Evolutionary conservation across 2,113 vertebrate genomes (phyloP).

Genomic region (Charina bottae): DNA sequence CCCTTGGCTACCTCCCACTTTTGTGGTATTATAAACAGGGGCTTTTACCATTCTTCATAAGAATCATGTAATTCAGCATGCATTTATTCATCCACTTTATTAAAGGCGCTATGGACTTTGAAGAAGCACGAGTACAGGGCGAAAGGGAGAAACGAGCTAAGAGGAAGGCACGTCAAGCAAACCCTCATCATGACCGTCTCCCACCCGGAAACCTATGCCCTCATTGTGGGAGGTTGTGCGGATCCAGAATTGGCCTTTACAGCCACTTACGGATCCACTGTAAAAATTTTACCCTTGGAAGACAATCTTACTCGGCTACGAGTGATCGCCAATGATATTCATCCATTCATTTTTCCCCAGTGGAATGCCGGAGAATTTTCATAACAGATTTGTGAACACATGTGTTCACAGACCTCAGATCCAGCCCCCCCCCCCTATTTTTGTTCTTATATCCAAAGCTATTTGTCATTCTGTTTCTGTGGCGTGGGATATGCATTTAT

Average conservation of each 20-base stretch:
- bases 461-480: not conserved
- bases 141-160: too few relatives aligned
- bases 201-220: too few relatives aligned
- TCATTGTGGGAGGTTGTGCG: too few relatives aligned
- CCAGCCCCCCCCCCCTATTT: not conserved
- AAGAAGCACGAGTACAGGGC: too few relatives aligned
- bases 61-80: not conserved
- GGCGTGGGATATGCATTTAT: not conserved
- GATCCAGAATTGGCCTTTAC: too few relatives aligned
- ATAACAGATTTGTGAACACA: not conserved
- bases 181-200: too few relatives aligned
- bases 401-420: not conserved
- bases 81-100: not conserved
- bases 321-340: too few relatives aligned
- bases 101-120: too few relatives aligned
- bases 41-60: not conserved
- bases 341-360: not conserved
- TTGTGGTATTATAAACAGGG: not conserved
- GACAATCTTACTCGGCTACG: too few relatives aligned
- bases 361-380: not conserved
- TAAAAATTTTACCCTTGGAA: too few relatives aligned
- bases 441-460: not conserved
- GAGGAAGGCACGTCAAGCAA: too few relatives aligned
- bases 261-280: too few relatives aligned
- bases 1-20: not conserved